A percentile compares a stretch with the other conserved stretches of the same genome.
These are phyloP conservation scores for Cyphomyrus discorhynchus DNA, from an alignment of 2,113 vertebrate genomes.

Conservation along the genomic window DNA sequence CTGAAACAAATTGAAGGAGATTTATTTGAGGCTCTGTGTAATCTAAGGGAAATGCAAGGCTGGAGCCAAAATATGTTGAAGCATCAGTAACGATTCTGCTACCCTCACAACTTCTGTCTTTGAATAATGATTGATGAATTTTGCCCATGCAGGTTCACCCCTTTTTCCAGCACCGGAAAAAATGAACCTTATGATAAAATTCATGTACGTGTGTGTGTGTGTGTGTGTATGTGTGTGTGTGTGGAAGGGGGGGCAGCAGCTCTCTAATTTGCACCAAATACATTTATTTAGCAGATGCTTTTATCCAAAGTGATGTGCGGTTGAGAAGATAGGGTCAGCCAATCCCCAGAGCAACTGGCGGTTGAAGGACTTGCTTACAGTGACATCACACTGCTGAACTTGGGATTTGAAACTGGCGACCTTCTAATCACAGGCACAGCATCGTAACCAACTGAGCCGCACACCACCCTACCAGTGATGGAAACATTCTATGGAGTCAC, in stretches of 20 bases:
- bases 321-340: not conserved
- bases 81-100: not conserved
- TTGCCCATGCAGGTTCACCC: not conserved
- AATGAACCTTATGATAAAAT: not conserved
- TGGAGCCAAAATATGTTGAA: not conserved
- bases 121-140: not conserved
- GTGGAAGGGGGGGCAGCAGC: not conserved
- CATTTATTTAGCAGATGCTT: not conserved
- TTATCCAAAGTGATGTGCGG: not conserved
- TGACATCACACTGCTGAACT: not conserved
- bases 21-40: not conserved
- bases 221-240: not conserved
- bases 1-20: not conserved
- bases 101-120: not conserved
- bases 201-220: not conserved
- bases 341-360: not conserved
- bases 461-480: conserved; percentile 17
- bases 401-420: not conserved
- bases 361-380: not conserved
- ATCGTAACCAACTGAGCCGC: not conserved
- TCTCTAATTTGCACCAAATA: not conserved
- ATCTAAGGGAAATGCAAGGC: not conserved
- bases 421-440: not conserved
- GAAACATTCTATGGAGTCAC: conserved; percentile 18
- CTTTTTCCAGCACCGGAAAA: not conserved